phyloP scores from a whole-genome alignment of 2,888 invertebrate species.

The Metellina segmentata region DNA sequence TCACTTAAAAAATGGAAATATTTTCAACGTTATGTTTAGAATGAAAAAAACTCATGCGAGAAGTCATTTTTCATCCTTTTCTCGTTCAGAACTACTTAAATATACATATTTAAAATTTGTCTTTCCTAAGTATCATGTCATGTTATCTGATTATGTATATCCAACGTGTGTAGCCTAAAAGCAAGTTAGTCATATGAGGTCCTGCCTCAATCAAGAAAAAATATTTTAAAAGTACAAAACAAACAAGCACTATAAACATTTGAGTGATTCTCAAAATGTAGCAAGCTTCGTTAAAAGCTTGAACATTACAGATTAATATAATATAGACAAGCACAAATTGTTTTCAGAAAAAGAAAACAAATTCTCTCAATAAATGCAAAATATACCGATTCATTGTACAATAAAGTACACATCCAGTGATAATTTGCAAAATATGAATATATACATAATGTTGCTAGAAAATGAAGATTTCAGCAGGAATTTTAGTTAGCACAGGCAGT shows the following conservation, averaged over 20 bases:
- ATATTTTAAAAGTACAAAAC: not conserved
- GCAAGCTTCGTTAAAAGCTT: not conserved
- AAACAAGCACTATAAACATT: not conserved
- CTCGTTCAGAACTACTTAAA: no score
- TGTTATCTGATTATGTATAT: no score
- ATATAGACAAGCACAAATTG: not conserved
- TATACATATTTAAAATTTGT: no score
- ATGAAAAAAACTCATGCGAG: no score
- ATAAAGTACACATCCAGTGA: conserved; percentile 7
- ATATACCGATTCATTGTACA: conserved; percentile 12
- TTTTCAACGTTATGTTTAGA: no score
- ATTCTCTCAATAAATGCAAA: conserved; percentile 31
- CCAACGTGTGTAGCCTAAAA: no score
- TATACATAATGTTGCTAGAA: not conserved
- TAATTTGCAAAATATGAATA: conserved; percentile 3
- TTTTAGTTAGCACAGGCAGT: no score
- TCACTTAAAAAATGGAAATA: no score
- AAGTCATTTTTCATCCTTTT: no score
- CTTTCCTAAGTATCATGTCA: no score
- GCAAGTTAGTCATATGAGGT: not conserved
- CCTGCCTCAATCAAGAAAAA: conserved; percentile 27
- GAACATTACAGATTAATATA: not conserved
- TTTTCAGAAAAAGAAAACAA: conserved; percentile 8
- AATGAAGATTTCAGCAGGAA: no score
- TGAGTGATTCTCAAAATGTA: not conserved